These are phyloP conservation scores for Solenodon paradoxus DNA, from an alignment of 2,113 vertebrate genomes.

Conservation along the genomic window DNA sequence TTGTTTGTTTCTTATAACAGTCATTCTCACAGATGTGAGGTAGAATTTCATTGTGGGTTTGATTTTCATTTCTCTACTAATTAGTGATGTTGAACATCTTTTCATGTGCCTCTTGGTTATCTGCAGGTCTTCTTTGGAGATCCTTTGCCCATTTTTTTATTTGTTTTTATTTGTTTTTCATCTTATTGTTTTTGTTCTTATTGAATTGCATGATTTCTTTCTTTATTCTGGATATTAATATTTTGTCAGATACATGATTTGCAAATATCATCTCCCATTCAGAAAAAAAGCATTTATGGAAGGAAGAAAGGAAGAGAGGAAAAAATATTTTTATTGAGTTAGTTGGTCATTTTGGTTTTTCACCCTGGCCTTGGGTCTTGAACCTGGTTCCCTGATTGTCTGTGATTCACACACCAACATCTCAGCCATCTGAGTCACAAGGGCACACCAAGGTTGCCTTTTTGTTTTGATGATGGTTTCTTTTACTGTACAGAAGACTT, in stretches of 20 bases:
- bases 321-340: no score
- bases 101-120: background rate
- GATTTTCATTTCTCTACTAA: background rate
- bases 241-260: background rate
- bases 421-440: no score
- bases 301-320: no score
- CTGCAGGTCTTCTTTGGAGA: background rate
- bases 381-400: no score
- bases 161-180: no score
- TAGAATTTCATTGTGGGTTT: background rate
- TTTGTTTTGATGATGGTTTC: background rate
- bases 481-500: background rate
- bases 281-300: no score
- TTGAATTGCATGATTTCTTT: background rate
- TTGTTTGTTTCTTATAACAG: background rate
- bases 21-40: background rate
- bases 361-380: no score
- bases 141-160: background rate
- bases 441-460: no score
- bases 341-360: no score
- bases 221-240: background rate
- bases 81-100: background rate
- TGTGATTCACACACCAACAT: no score
- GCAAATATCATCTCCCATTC: background rate
- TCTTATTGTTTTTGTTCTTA: background rate